These are phyloP conservation scores for Drosophila repleta DNA, from an alignment of 1,140 invertebrate species.

Conservation along the genomic window DNA sequence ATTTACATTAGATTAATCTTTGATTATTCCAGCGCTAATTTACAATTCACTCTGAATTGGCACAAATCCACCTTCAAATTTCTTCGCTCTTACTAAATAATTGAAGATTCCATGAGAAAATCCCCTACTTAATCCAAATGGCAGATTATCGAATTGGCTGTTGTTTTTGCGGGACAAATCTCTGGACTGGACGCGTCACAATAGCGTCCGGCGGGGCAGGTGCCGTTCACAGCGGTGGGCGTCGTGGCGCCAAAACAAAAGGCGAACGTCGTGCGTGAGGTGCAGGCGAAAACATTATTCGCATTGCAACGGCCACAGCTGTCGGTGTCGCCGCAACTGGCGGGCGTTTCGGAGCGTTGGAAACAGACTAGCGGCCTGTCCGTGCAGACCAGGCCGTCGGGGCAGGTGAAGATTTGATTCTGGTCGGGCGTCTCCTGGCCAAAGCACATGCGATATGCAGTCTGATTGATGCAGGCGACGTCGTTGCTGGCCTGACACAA, in stretches of 20 bases:
- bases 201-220: constrained; percentile 52
- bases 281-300: constrained; percentile 71
- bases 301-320: constrained; percentile 67
- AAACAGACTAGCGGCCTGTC: constrained; percentile 73
- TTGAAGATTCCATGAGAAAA: neutral
- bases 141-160: constrained; percentile 59
- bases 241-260: constrained; percentile 72
- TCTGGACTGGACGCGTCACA: constrained; percentile 59
- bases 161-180: constrained; percentile 52
- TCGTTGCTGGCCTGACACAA: constrained; percentile 67
- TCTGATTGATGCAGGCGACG: constrained; percentile 71
- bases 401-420: constrained; percentile 64
- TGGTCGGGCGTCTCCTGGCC: constrained; percentile 37
- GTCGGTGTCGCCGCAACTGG: constrained; percentile 75
- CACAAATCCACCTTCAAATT: neutral
- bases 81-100: neutral
- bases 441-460: constrained; percentile 70
- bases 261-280: constrained; percentile 66
- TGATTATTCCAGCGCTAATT: no score
- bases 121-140: constrained; percentile 31
- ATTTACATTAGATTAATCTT: no score
- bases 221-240: constrained; percentile 59
- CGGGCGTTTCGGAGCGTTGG: constrained; percentile 57
- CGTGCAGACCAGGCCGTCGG: constrained; percentile 73
- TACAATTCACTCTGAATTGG: no score